Base-by-base conservation (phyloP, 2,113 vertebrate species). In the Turnix velox region DNA sequence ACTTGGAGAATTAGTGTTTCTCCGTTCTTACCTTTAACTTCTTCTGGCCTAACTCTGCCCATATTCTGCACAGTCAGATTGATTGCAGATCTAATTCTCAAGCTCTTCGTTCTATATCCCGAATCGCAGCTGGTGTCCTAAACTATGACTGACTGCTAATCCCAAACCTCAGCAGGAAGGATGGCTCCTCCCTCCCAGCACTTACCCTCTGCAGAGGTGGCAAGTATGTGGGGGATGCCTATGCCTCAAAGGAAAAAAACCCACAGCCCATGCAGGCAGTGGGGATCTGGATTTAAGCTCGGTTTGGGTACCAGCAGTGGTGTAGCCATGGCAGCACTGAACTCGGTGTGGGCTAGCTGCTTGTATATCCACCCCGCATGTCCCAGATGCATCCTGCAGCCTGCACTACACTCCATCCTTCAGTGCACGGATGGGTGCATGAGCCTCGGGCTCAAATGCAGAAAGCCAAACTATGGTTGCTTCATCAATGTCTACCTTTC, bases 291-390 rank as follows among this genome's bases (percentile, higher is more conserved):
- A 30, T 54, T 73, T 57, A 54, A 14, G 2, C 54, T 61, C 2
- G 0, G 4, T 84, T 62, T 84, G 81, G 59, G 46, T 66, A 24
- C 37, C 0, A 1, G 12, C 23, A 45, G 68, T 2, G 2, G 30
- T 54, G 90, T 87, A 94, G 92, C 46, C 73, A 78, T 81, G 73
- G 87, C 80, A 92, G 95, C 84, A 9, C 22, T 58, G 90, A 77
- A 84, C 77, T 84, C 46, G 4, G 90, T 22, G 28, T 78, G 51
- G 81, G 68, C 42, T 81, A 62, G 65, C 51, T 78, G 84, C 81
- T 67, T 18, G 51, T 71, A 25, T 20, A 30, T 5, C 30, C 57
- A 77, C 55, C 33, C 83, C 51, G 76, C 48, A 90, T n/a, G n/a
- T 90, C 67, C 59, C 90, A 91, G 93, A 58, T 84, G 90, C 81